Percentiles rank a stretch among this genome's conserved stretches.
Conservation (phyloP, 2,113 vertebrate species). For the Microcebus tavaratra region DNA sequence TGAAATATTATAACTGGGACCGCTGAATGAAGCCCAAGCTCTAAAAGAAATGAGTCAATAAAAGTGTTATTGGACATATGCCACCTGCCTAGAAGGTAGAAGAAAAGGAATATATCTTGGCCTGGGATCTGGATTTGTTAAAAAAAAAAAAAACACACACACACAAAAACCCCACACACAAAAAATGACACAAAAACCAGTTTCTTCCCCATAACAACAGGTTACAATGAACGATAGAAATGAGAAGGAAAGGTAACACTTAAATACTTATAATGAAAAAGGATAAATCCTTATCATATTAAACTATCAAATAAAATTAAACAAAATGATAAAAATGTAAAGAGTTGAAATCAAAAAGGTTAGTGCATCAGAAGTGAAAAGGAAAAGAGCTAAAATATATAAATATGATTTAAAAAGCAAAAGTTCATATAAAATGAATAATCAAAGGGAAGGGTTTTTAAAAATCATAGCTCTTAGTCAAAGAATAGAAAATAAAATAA, state of each 20-base stretch:
- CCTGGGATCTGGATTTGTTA: background rate
- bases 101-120: background rate
- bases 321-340: background rate
- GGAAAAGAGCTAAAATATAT: background rate
- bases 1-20: background rate
- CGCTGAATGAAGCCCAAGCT: background rate
- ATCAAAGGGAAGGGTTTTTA: slow-evolving; percentile 2
- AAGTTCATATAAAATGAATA: background rate
- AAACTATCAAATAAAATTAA: slow-evolving; percentile 24
- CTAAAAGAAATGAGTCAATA: background rate
- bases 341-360: background rate
- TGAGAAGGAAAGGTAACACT: background rate
- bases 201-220: background rate
- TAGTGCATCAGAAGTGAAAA: background rate
- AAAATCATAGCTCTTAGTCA: background rate
- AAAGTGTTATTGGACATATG: background rate
- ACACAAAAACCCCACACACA: no score
- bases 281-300: background rate
- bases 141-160: background rate
- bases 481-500: background rate
- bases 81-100: background rate
- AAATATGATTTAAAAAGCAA: slow-evolving; percentile 8
- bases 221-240: background rate
- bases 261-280: background rate
- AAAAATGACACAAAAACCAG: background rate